phyloP scores from a whole-genome alignment of 2,113 vertebrate species.

The Tor tambroides region DNA sequence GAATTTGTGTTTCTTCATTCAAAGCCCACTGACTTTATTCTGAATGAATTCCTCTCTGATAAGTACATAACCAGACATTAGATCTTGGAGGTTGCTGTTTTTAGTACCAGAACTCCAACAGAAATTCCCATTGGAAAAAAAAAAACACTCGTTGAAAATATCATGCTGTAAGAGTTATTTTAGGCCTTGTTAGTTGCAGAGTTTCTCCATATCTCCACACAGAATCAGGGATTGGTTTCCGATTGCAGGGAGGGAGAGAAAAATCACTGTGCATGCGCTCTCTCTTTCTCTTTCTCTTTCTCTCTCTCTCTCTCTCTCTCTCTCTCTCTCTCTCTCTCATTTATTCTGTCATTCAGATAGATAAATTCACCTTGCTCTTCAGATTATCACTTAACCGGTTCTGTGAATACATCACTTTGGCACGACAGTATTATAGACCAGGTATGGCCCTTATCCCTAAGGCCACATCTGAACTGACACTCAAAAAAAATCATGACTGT shows the following conservation, averaged over 20 bases:
- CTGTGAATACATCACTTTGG: background rate
- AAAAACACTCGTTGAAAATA: slow-evolving; percentile 41
- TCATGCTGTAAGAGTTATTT: slow-evolving; percentile 55
- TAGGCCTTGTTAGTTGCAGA: slow-evolving; percentile 54
- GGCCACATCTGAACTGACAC: background rate
- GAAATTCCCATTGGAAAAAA: slow-evolving; percentile 34
- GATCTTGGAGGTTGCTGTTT: background rate
- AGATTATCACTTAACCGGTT: background rate
- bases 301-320: slow-evolving; percentile 37
- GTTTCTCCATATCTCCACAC: slow-evolving; percentile 63
- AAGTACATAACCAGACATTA: background rate
- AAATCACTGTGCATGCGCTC: slow-evolving; percentile 41
- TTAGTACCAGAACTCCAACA: background rate
- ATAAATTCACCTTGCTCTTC: slow-evolving; percentile 11
- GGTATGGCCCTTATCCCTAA: background rate
- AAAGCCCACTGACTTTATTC: background rate
- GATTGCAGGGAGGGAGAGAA: slow-evolving; percentile 53
- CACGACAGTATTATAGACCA: background rate
- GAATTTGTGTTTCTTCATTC: background rate
- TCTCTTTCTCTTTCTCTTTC: slow-evolving; percentile 21
- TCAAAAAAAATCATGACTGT: background rate
- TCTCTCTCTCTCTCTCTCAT: slow-evolving; percentile 38
- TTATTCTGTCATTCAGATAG: background rate
- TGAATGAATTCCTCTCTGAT: background rate
- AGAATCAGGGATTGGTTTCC: slow-evolving; percentile 74